These are phyloP conservation scores for Rhyacophila brunnea DNA, from an alignment of 1,140 invertebrate genomes.

Conservation along the genomic window DNA sequence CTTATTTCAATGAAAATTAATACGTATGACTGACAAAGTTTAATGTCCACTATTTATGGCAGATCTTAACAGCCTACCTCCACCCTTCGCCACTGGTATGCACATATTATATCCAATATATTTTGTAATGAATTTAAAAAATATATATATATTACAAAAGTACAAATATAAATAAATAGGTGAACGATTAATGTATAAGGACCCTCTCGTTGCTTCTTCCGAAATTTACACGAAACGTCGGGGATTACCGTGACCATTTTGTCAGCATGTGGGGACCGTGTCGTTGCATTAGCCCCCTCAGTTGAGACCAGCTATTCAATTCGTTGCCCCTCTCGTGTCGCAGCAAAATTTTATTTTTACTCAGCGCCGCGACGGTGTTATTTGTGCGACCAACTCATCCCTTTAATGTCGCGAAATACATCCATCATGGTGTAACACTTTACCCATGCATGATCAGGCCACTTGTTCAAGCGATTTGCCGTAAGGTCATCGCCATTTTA, in stretches of 20 bases:
- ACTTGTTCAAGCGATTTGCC: constrained; percentile 16
- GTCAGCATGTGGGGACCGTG: constrained; percentile 21
- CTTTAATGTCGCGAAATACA: constrained; percentile 17
- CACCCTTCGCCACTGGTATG: too few relatives aligned
- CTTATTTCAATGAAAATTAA: too few relatives aligned
- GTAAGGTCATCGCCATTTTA: constrained; percentile 22
- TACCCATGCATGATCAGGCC: neutral
- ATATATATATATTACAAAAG: too few relatives aligned
- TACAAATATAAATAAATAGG: too few relatives aligned
- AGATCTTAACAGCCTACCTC: too few relatives aligned
- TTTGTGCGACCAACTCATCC: neutral
- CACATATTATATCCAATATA: too few relatives aligned
- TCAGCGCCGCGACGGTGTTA: neutral
- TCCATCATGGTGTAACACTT: constrained; percentile 21
- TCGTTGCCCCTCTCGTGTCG: constrained; percentile 12
- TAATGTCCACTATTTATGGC: too few relatives aligned
- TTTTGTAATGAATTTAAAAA: too few relatives aligned
- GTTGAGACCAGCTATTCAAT: constrained; percentile 18
- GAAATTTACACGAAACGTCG: neutral
- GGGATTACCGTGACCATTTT: constrained; percentile 23
- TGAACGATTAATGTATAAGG: too few relatives aligned
- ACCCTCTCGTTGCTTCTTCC: too few relatives aligned
- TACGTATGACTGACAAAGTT: too few relatives aligned
- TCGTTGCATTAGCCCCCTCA: constrained; percentile 8
- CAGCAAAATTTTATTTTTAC: neutral